A percentile compares a stretch with the other conserved stretches of the same genome.
Conservation (phyloP, 2,888 invertebrate species). For the Trichacis sp. region DNA sequence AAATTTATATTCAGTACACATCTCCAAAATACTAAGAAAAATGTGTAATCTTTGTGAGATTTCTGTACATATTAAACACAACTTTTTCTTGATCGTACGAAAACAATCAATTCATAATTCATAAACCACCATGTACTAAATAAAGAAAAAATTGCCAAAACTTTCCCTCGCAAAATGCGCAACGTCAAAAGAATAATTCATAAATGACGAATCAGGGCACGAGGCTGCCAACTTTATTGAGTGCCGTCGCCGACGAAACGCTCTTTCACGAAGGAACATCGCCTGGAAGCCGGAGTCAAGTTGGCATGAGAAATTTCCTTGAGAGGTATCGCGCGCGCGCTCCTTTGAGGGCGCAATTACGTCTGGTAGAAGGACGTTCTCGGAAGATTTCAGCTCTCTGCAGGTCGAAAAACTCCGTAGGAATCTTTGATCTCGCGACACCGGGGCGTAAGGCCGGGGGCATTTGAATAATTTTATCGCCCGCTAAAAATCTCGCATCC, state of each 20-base stretch:
- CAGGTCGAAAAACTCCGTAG: no score
- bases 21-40: no score
- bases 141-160: no score
- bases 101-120: no score
- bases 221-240: background rate
- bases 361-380: background rate
- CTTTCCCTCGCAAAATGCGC: no score
- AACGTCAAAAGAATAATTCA: no score
- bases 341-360: background rate
- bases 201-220: background rate
- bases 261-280: background rate
- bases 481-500: background rate
- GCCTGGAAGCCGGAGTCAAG: background rate
- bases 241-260: background rate
- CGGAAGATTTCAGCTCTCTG: no score
- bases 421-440: background rate
- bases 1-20: no score
- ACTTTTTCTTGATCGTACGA: no score
- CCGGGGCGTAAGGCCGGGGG: background rate
- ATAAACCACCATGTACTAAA: no score
- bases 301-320: conserved; percentile 1
- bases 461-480: background rate
- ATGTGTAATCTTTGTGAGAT: no score
- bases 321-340: background rate
- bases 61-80: no score